These are phyloP conservation scores for Schmidtea mediterranea DNA, from an alignment of 1,140 invertebrate species.

Conservation along the genomic window DNA sequence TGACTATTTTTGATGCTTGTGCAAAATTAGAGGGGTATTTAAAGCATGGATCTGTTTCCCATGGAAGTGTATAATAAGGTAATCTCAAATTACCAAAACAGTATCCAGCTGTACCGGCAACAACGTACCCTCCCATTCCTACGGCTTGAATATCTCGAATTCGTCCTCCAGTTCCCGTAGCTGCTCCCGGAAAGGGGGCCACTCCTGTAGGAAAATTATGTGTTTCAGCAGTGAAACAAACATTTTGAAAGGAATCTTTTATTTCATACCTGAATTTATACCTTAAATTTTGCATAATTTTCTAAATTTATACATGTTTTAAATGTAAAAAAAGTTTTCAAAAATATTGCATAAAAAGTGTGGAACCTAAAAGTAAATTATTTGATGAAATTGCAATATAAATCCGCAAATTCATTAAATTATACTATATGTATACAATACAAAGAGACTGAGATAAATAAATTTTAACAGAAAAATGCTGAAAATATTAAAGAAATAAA, in stretches of 20 bases:
- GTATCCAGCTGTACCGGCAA: conserved; percentile 82
- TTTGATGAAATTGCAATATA: too few relatives aligned
- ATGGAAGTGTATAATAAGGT: conserved; percentile 53
- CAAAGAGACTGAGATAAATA: too few relatives aligned
- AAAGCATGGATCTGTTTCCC: conserved; percentile 44
- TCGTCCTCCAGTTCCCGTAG: conserved; percentile 75
- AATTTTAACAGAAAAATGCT: too few relatives aligned
- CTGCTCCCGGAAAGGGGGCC: conserved; percentile 52
- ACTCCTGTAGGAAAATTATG: conserved; percentile 79
- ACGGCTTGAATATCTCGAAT: conserved; percentile 76
- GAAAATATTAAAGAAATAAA: too few relatives aligned
- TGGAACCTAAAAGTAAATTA: too few relatives aligned
- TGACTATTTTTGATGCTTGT: conserved; percentile 41
- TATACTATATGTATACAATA: too few relatives aligned
- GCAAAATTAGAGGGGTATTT: conserved; percentile 67
- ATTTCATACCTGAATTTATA: conserved; percentile 10
- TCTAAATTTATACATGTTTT: too few relatives aligned
- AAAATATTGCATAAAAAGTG: too few relatives aligned
- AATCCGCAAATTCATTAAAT: too few relatives aligned
- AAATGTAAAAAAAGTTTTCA: too few relatives aligned
- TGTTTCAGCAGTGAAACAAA: conserved; percentile 94
- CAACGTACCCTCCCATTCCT: conserved; percentile 37
- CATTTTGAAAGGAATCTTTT: conserved; percentile 38
- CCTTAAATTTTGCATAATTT: too few relatives aligned
- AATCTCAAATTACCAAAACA: conserved; percentile 68